Base-by-base conservation (phyloP, 1,140 invertebrate species). In the Stegodyphus dumicola region DNA sequence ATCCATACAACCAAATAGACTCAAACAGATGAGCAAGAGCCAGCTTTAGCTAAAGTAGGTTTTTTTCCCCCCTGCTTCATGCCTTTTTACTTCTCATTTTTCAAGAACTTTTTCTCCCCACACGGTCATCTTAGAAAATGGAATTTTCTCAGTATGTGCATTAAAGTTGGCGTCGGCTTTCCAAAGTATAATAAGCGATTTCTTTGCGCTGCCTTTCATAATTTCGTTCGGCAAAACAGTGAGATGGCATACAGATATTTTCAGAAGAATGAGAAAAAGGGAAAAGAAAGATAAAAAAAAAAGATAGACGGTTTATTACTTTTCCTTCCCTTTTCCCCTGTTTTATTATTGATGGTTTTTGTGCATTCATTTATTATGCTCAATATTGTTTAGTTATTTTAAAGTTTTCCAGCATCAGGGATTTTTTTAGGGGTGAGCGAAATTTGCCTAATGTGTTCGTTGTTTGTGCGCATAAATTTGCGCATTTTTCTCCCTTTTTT, bases 371-470 rank as follows among this genome's bases (percentile, higher is more conserved):
- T 81, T 81, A 81, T 81, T 81, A 81, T 81, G 78, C 78, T 81
- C 78, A 81, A 81, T 81, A 81, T 81, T 81, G 78, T 81, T 81
- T 81, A 81, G 78, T 81, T 81, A 81, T 81, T 81, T 81, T 81
- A 81, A 81, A 81, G 78, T 81, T 81, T 81, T 81, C 13, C 65
- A 18, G 65, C 11, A 67, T 67, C 65, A 7, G 13, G 65, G n/a
- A 67, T 67, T 67, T 73, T 73, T 52, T 52, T 73, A 11, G 66
- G 65, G 66, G 66, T 33, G 69, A 81, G 52, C 67, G 78, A 81
- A 81, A 81, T 81, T 81, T 81, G 78, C 78, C 78, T 81, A 81
- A 81, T 81, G 78, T 81, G 78, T 81, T 81, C 78, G 78, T 81
- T 81, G 78, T 81, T 73, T 81, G 78, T 73, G 69, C 78, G 78